Evolutionary conservation across 2,113 vertebrate genomes (phyloP).

Genomic region (Pomatostomus ruficeps): DNA sequence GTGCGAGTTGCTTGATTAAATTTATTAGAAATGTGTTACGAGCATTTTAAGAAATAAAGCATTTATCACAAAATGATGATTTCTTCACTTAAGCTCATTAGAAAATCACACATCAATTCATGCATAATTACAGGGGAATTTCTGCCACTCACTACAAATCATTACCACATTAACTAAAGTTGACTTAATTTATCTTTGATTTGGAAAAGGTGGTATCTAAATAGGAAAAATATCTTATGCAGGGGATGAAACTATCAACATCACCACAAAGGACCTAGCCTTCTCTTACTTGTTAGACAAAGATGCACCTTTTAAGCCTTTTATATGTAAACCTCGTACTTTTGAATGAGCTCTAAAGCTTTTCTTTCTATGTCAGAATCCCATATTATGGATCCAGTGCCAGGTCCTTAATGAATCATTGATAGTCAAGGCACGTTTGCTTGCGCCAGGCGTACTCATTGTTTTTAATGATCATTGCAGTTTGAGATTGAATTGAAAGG

Average conservation of each 20-base stretch:
- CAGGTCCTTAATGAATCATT: slow-evolving; percentile 65
- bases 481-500: slow-evolving; percentile 62
- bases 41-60: slow-evolving; percentile 80
- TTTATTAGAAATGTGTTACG: slow-evolving; percentile 77
- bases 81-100: slow-evolving; percentile 83
- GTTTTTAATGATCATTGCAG: slow-evolving; percentile 71
- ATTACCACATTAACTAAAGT: slow-evolving; percentile 76
- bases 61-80: slow-evolving; percentile 79
- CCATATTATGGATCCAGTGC: slow-evolving; percentile 51
- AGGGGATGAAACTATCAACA: neutral
- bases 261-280: neutral
- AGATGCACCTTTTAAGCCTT: slow-evolving; percentile 13
- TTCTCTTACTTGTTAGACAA: slow-evolving; percentile 3
- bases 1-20: slow-evolving; percentile 70
- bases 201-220: slow-evolving; percentile 64
- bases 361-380: slow-evolving; percentile 60
- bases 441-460: slow-evolving; percentile 69
- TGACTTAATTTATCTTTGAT: slow-evolving; percentile 68
- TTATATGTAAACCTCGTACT: slow-evolving; percentile 16
- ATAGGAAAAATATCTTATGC: slow-evolving; percentile 37
- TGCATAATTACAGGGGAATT: slow-evolving; percentile 79
- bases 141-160: slow-evolving; percentile 76
- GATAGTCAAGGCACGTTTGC: slow-evolving; percentile 58
- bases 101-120: slow-evolving; percentile 83
- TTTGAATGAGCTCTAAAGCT: slow-evolving; percentile 42